Percentiles rank a stretch among this genome's conserved stretches.
Evolutionary conservation across 2,888 invertebrate species (phyloP).

Genomic region (Clistopyga incitator): DNA sequence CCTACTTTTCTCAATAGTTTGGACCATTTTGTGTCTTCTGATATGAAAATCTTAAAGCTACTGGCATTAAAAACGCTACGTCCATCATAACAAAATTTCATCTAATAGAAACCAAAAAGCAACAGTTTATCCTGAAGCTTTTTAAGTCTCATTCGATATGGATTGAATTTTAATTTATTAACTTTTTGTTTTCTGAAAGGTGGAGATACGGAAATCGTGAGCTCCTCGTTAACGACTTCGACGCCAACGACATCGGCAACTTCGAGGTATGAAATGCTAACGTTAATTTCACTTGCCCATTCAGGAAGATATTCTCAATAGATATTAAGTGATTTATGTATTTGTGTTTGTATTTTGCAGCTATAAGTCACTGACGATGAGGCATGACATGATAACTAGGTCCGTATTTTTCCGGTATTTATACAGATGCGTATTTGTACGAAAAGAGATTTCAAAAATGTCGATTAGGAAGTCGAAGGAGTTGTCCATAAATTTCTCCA

Average conservation of each 20-base stretch:
- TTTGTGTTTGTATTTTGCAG: constrained; percentile 66
- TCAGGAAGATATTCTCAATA: not conserved
- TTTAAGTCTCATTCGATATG: not conserved
- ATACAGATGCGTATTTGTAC: not conserved
- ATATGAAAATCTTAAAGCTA: no score
- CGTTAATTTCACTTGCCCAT: not conserved
- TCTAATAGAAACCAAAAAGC: no score
- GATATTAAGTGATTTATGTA: constrained; percentile 8
- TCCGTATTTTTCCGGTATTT: constrained; percentile 14
- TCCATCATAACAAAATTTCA: no score
- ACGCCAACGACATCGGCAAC: constrained; percentile 83
- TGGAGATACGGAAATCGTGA: constrained; percentile 84
- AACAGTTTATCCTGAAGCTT: no score
- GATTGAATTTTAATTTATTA: not conserved
- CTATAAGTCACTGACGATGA: constrained; percentile 66
- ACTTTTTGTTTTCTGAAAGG: constrained; percentile 66
- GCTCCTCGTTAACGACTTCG: constrained; percentile 84
- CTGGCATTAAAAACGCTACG: no score
- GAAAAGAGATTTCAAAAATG: not conserved
- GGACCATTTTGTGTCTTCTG: no score
- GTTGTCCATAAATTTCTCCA: not conserved
- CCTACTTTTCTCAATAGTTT: no score
- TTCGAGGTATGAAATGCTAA: constrained; percentile 81
- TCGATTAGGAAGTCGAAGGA: not conserved
- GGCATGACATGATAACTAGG: not conserved